Percentiles rank a stretch among this genome's conserved stretches.
Conservation (phyloP, 2,113 vertebrate genomes). For the Antechinus flavipes region DNA sequence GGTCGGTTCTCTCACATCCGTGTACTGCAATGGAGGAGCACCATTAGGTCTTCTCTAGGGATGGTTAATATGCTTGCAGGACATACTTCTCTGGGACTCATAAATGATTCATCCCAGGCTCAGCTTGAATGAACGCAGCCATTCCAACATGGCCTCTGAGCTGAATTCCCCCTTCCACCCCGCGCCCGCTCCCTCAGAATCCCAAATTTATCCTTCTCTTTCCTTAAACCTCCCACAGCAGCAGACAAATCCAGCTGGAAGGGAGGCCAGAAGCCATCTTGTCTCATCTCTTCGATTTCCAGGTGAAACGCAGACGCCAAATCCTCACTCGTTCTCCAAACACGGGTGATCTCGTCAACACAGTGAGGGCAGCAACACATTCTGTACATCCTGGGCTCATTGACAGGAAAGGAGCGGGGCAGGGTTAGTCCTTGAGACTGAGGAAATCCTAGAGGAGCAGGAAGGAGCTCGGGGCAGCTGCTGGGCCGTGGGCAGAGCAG, state of each 20-base stretch:
- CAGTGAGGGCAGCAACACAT: neutral
- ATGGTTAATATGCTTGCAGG: neutral
- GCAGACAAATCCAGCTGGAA: neutral
- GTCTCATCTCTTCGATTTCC: neutral
- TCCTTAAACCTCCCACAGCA: neutral
- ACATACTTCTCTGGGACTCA: neutral
- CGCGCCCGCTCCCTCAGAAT: neutral
- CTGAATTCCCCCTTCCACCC: neutral
- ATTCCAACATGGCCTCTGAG: neutral
- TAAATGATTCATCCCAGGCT: neutral
- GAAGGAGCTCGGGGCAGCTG: neutral
- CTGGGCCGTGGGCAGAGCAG: neutral
- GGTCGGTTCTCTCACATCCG: neutral
- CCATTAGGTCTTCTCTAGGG: neutral
- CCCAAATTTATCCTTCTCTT: neutral
- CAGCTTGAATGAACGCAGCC: neutral
- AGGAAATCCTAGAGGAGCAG: neutral
- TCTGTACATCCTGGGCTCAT: neutral
- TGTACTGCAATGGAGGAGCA: neutral
- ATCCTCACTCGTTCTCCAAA: neutral
- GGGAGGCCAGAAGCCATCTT: neutral
- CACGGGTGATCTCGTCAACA: neutral
- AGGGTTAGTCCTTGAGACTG: neutral
- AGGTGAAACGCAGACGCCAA: too few species aligned
- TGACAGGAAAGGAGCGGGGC: neutral